Conservation (phyloP, 2,888 invertebrate species). For the Orthonevra nobilis region DNA sequence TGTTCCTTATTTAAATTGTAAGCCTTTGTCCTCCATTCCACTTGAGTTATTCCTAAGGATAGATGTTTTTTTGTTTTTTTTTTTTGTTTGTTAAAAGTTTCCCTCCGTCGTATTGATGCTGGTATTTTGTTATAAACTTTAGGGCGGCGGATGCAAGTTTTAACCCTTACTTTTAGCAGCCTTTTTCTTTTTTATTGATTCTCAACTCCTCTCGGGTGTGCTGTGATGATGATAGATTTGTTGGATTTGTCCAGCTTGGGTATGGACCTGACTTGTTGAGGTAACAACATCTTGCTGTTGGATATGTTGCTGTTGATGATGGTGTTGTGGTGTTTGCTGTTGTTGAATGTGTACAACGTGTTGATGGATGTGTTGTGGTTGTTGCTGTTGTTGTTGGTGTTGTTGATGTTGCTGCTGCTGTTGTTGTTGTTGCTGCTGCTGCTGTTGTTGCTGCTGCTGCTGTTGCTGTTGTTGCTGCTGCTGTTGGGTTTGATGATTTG, state of each 20-base stretch:
- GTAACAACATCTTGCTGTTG: constrained; percentile 79
- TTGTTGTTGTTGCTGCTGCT: constrained; percentile 72
- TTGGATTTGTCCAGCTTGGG: constrained; percentile 76
- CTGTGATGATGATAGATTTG: constrained; percentile 80
- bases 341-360: constrained; percentile 79
- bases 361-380: constrained; percentile 77
- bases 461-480: constrained; percentile 78
- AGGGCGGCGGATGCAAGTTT: constrained; percentile 67
- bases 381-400: constrained; percentile 70
- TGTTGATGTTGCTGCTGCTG: constrained; percentile 71
- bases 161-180: constrained; percentile 78
- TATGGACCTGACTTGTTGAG: constrained; percentile 78
- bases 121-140: constrained; percentile 39
- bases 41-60: constrained; percentile 61
- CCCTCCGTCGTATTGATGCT: background rate
- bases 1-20: constrained; percentile 58
- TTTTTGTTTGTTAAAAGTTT: constrained; percentile 11
- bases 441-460: constrained; percentile 73
- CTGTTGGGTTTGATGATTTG: constrained; percentile 73
- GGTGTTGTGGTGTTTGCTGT: constrained; percentile 73
- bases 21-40: constrained; percentile 68
- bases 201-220: constrained; percentile 80
- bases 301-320: constrained; percentile 77
- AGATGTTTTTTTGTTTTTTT: constrained; percentile 37
- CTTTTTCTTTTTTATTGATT: constrained; percentile 79